Percentiles rank a stretch among this genome's conserved stretches.
These are phyloP conservation scores for Corvus cornix DNA, from an alignment of 2,113 vertebrate species.

Conservation along the genomic window DNA sequence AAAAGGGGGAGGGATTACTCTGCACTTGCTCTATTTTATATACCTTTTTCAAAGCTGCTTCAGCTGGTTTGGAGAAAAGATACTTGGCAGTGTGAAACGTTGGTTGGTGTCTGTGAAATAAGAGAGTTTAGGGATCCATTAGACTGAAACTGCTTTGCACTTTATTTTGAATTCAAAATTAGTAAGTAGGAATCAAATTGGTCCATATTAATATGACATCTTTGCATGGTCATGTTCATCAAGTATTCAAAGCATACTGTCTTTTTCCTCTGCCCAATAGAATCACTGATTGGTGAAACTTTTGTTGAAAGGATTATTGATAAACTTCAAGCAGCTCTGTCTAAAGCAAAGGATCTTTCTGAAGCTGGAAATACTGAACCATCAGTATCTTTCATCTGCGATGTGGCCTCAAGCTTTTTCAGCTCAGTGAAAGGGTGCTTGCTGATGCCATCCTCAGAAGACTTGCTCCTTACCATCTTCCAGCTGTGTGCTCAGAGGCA, in stretches of 20 bases:
- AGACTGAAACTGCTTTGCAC: background rate
- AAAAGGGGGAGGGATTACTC: background rate
- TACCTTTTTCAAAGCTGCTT: background rate
- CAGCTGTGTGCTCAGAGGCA: slow-evolving; percentile 89
- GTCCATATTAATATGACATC: background rate
- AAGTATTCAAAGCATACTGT: background rate
- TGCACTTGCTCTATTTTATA: background rate
- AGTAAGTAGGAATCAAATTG: background rate
- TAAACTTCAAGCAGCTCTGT: slow-evolving; percentile 87
- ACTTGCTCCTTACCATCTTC: slow-evolving; percentile 91
- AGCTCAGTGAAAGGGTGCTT: slow-evolving; percentile 86
- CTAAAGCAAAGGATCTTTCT: slow-evolving; percentile 84
- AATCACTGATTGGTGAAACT: slow-evolving; percentile 85
- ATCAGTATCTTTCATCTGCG: slow-evolving; percentile 89
- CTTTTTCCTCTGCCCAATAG: slow-evolving; percentile 60
- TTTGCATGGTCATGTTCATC: background rate
- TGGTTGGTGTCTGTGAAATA: background rate
- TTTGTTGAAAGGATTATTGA: slow-evolving; percentile 90
- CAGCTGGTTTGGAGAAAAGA: background rate
- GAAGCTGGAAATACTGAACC: slow-evolving; percentile 87
- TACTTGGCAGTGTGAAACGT: background rate
- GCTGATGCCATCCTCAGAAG: slow-evolving; percentile 87
- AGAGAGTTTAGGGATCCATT: background rate
- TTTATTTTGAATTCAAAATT: background rate
- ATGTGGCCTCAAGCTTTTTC: slow-evolving; percentile 92